These are phyloP conservation scores for Phylloscopus collybita DNA, from an alignment of 2,797 vertebrate species.

Conservation along the genomic window DNA sequence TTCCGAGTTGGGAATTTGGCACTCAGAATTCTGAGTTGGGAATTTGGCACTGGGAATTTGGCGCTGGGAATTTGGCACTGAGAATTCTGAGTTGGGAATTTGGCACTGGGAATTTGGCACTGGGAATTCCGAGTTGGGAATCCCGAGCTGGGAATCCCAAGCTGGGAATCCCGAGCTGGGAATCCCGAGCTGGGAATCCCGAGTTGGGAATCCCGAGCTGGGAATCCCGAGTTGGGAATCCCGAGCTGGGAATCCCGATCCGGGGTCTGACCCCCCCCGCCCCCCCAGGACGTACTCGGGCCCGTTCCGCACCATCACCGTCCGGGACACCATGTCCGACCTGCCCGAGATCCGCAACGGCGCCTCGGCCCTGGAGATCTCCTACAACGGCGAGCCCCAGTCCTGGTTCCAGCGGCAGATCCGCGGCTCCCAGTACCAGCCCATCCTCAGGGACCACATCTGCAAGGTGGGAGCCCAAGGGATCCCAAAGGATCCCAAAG, in stretches of 20 bases:
- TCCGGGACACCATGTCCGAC: constrained; percentile 96
- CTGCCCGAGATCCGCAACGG: constrained; percentile 95
- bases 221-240: no score
- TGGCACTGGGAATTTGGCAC: no score
- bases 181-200: no score
- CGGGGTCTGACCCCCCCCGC: neutral
- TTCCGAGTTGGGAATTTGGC: no score
- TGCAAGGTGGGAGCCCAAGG: constrained; percentile 85
- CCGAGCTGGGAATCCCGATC: no score
- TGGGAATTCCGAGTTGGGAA: neutral
- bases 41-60: no score
- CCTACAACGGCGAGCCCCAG: constrained; percentile 96
- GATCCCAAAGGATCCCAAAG: neutral
- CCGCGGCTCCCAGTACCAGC: constrained; percentile 93
- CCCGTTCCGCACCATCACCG: constrained; percentile 94
- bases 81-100: no score
- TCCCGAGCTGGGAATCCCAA: neutral
- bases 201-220: no score
- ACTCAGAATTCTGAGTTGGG: no score
- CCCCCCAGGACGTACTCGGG: constrained; percentile 86
- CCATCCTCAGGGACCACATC: constrained; percentile 96
- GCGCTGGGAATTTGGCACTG: neutral
- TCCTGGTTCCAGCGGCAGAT: constrained; percentile 99
- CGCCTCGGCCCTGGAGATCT: constrained; percentile 89
- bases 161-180: no score